Base-by-base conservation (phyloP, 2,888 invertebrate genomes). In the Amiota mariae region DNA sequence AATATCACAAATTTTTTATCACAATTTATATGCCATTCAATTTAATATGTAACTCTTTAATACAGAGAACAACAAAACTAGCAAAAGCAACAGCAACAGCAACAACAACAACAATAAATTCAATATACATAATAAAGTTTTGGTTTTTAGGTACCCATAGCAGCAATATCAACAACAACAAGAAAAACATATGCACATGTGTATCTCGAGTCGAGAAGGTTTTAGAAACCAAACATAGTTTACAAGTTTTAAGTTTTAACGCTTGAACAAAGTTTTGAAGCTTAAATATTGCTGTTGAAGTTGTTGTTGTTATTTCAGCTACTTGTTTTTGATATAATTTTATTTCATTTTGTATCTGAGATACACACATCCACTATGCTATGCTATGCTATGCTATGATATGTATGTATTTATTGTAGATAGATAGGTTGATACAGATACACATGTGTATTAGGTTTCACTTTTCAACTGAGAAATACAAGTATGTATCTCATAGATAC, bases 251-350 rank as follows among this genome's bases (percentile, higher is more conserved):
- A 15, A 48, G 46, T 64, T 66, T 66, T 15, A 66, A 66, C 66
- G 66, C 49, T 66, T 48, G 49, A 66, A 18, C 20, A 82, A 79
- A 80, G 79, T 82, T 82, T 85, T 76, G 36, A 76, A 66, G 82
- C 82, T 66, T 48, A 66, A 66, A 49, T 48, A 18, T 66, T 48
- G 82, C 78, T 82, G 72, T 47, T 75, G 68, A 72, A 73, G 24
- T 71, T 72, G 66, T 72, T 76, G 63, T 71, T 48, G 11, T 18
- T 68, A 15, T 70, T 70, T n/a, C 51, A 47, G n/a, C 70, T 47
- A 57, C 15, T 47, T 61, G 48, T 48, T 75, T 57, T 70, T 76
- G 76, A 54, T 73, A 71, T 72, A 78, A 72, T 64, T 79, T 70
- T 71, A 78, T 64, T 79, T 70, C 70, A 78, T 20, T 64, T 64